Conservation (phyloP, 2,888 invertebrate species). For the Eurois occulta region DNA sequence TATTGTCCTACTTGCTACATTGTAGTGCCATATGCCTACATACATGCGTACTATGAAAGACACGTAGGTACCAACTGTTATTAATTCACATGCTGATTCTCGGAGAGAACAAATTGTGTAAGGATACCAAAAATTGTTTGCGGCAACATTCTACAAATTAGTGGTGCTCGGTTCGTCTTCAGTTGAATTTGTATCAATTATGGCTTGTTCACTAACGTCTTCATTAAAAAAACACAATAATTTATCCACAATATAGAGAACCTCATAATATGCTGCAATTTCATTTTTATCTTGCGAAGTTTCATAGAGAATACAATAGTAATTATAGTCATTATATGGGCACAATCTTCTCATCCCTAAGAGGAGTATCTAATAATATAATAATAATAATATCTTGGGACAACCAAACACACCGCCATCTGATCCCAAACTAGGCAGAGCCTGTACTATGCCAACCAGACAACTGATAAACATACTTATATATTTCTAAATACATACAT, state of each 20-base stretch:
- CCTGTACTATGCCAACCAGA: too few species aligned
- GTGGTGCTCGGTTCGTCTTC: not conserved
- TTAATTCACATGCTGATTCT: conserved; percentile 21
- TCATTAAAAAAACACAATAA: too few species aligned
- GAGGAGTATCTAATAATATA: too few species aligned
- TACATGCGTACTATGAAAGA: conserved; percentile 28
- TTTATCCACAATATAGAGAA: too few species aligned
- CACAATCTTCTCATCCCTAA: not conserved
- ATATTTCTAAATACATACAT: too few species aligned
- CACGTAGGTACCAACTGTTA: conserved; percentile 13
- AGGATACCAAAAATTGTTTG: not conserved
- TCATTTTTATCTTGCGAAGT: not conserved
- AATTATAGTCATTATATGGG: not conserved
- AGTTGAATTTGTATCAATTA: not conserved
- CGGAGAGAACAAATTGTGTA: not conserved
- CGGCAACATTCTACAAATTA: not conserved
- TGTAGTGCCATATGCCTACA: conserved; percentile 23
- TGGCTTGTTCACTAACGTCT: not conserved
- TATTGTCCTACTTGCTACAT: conserved; percentile 48
- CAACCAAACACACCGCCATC: too few species aligned
- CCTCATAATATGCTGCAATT: not conserved
- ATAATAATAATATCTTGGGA: too few species aligned
- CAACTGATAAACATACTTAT: too few species aligned
- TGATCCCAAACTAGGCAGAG: too few species aligned
- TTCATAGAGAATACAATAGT: not conserved